Base-by-base conservation (phyloP, 2,888 invertebrate genomes). In the Eledona agricola region DNA sequence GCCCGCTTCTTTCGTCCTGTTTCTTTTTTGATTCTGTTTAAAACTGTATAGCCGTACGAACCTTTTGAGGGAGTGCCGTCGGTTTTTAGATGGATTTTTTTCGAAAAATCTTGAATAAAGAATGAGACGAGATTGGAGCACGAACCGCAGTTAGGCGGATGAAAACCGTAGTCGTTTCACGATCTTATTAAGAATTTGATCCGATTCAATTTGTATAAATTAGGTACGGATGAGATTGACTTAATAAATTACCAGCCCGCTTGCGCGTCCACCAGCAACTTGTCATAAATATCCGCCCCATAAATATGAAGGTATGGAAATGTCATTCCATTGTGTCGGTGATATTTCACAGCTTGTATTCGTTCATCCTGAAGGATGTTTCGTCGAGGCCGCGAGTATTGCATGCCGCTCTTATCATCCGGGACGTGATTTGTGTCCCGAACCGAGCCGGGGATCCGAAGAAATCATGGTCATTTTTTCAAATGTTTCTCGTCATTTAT, bases 281-380 rank as follows among this genome's bases (percentile, higher is more conserved):
- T 25, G 25, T 34, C 37, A 29, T 47, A 47, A 50, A 50, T 50
- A 50, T 40, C 49, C 40, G 7, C 19, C 10, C 23, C 40, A 40
- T 50, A 40, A 50, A 50, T 50, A 50, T 40, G 9, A 17, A 15
- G 32, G 31, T 25, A 50, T 38, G 38, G 49, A 38, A 40, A 40
- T 38, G 49, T 50, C 49, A 50, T 1, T 12, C 40, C 28, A 31
- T 38, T 50, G 49, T 50, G 28, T 32, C 28, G 35, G 11, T 10
- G 34, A 34, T 46, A 34, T 46, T 34, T 46, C 49, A 50, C n/a
- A 7, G 40, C 12, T 42, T 25, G 23, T 38, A 28, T 31, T 50
- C 35, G 22, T 13, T 46, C 9, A 35, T 46, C 49, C 49, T 50
- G 31, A 23, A 40, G 31, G 40, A 32, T 32, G 26, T 32, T 9